These are phyloP conservation scores for Pterophyllum scalare DNA, from an alignment of 2,113 vertebrate genomes.

Conservation along the genomic window DNA sequence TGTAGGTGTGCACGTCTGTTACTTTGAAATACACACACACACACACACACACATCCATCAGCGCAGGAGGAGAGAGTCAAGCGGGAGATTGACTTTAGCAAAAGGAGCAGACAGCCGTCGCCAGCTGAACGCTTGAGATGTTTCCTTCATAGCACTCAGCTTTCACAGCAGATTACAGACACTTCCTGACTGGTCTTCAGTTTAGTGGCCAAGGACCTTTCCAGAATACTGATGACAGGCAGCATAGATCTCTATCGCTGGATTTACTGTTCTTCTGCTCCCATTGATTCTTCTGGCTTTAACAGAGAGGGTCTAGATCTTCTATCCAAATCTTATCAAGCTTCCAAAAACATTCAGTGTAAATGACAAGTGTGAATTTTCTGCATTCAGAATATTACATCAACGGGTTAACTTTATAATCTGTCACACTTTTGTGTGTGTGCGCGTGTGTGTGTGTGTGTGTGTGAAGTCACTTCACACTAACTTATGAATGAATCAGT, in stretches of 20 bases:
- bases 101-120: constrained; percentile 57
- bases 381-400: not conserved
- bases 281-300: not conserved
- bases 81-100: constrained; percentile 71
- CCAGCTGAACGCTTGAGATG: constrained; percentile 66
- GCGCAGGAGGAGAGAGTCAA: constrained; percentile 63
- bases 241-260: not conserved
- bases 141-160: constrained; percentile 62
- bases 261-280: not conserved
- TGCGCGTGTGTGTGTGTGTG: no score
- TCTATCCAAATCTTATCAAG: not conserved
- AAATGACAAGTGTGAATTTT: no score
- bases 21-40: constrained; percentile 12
- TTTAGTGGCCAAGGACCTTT: constrained; percentile 41
- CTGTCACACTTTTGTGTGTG: no score
- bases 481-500: no score
- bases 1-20: no score
- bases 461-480: no score
- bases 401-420: not conserved
- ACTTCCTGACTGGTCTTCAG: constrained; percentile 51
- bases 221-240: constrained; percentile 52
- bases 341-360: not conserved
- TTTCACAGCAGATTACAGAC: constrained; percentile 71
- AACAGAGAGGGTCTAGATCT: not conserved
- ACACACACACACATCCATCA: constrained; percentile 20